Percentiles rank a stretch among this genome's conserved stretches.
These are phyloP conservation scores for Gila orcuttii DNA, from an alignment of 2,113 vertebrate genomes.

Conservation along the genomic window DNA sequence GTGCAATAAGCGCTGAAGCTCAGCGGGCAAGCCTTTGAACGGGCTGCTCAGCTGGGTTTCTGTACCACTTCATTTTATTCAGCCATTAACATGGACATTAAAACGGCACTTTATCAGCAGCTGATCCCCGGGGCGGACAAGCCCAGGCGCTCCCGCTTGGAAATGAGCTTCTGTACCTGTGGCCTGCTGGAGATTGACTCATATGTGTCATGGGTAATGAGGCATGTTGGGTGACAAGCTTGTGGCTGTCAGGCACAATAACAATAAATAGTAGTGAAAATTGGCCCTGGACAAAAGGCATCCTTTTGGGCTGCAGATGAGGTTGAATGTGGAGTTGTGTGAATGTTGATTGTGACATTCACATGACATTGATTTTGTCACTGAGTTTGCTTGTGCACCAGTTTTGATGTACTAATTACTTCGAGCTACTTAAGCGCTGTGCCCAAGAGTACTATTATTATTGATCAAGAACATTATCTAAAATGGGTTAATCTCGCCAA, in stretches of 20 bases:
- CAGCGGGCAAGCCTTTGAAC: neutral
- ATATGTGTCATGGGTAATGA: slow-evolving; percentile 29
- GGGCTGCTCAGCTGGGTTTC: slow-evolving; percentile 8
- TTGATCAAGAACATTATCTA: neutral
- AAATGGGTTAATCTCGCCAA: neutral
- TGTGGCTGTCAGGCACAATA: neutral
- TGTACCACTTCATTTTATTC: slow-evolving; percentile 12
- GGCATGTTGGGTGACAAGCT: neutral
- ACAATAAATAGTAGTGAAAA: neutral
- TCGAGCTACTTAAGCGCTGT: neutral
- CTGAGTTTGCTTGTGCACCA: neutral
- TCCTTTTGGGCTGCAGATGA: neutral
- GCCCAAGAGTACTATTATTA: neutral
- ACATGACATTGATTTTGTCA: neutral
- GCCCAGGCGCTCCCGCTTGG: neutral
- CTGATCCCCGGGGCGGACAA: slow-evolving; percentile 27
- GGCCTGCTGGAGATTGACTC: slow-evolving; percentile 21
- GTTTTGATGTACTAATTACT: neutral
- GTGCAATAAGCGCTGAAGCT: neutral
- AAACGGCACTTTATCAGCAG: slow-evolving; percentile 19
- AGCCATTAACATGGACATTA: slow-evolving; percentile 16
- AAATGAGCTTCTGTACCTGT: slow-evolving; percentile 26
- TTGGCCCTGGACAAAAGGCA: neutral
- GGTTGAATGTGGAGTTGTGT: neutral
- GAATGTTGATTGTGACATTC: neutral